Percentiles rank a stretch among this genome's conserved stretches.
Evolutionary conservation across 2,113 vertebrate species (phyloP).

Genomic region (Amphiprion percula): DNA sequence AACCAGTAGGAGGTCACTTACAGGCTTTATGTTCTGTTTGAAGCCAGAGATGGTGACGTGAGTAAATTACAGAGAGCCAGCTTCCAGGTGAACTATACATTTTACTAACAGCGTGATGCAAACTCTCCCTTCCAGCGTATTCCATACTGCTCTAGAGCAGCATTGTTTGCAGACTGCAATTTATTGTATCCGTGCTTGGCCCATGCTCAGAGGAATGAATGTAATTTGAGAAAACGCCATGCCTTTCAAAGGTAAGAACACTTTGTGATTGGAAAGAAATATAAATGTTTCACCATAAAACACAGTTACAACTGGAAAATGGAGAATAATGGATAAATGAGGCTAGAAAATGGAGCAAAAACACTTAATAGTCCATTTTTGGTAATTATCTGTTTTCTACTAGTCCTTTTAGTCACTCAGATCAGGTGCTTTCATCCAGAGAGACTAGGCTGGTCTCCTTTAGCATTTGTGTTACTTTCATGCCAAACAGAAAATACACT

Average conservation of each 20-base stretch:
- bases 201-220: not conserved
- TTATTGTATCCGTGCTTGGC: not conserved
- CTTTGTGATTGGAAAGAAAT: not conserved
- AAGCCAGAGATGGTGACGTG: slow-evolving; percentile 8
- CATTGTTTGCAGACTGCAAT: slow-evolving; percentile 5
- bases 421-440: slow-evolving; percentile 4
- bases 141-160: not conserved
- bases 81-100: slow-evolving; percentile 7
- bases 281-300: not conserved
- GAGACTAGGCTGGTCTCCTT: slow-evolving; percentile 4
- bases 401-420: slow-evolving; percentile 6
- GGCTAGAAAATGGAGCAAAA: not conserved
- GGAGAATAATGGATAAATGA: not conserved
- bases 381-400: slow-evolving; percentile 3
- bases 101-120: slow-evolving; percentile 30
- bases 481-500: not conserved
- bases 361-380: slow-evolving; percentile 22
- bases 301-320: not conserved
- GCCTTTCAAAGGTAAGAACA: not conserved
- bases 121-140: not conserved
- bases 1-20: slow-evolving; percentile 56
- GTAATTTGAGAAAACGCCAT: not conserved
- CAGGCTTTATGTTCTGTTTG: slow-evolving; percentile 38
- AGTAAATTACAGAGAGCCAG: slow-evolving; percentile 7
- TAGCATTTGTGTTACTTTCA: slow-evolving; percentile 18